Evolutionary conservation across 2,113 vertebrate species (phyloP).

Genomic region (Neolamprologus brichardi): DNA sequence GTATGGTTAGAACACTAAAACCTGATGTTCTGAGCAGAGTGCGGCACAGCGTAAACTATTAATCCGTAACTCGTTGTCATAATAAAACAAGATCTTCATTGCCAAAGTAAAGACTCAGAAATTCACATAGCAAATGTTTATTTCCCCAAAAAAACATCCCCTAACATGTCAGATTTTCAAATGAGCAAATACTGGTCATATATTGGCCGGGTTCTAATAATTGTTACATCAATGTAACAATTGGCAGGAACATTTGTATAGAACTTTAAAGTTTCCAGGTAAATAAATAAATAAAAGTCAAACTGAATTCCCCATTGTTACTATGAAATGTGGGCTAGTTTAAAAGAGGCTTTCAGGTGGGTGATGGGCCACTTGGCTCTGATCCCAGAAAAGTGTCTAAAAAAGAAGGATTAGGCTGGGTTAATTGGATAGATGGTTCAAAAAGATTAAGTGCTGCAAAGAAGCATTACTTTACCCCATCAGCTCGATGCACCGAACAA

Average conservation of each 20-base stretch:
- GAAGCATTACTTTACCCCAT: constrained; percentile 2
- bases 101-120: neutral
- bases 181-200: neutral
- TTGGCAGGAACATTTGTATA: neutral
- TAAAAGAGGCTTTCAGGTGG: constrained; percentile 14
- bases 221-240: neutral
- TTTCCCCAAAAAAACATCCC: rapidly evolving
- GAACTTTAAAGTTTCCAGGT: neutral
- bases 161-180: neutral
- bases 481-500: neutral
- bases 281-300: neutral
- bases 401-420: constrained; percentile 48
- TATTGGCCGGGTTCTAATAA: rapidly evolving
- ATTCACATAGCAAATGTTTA: neutral
- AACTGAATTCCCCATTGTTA: neutral
- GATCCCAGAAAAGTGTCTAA: constrained; percentile 53
- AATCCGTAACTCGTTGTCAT: neutral
- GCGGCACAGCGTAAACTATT: neutral
- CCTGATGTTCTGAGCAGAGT: neutral
- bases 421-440: constrained; percentile 59
- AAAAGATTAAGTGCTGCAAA: constrained; percentile 42
- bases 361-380: neutral
- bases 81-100: neutral
- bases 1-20: neutral
- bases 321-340: neutral